phyloP scores from a whole-genome alignment of 2,113 vertebrate species.

The Syngnathus scovelli region DNA sequence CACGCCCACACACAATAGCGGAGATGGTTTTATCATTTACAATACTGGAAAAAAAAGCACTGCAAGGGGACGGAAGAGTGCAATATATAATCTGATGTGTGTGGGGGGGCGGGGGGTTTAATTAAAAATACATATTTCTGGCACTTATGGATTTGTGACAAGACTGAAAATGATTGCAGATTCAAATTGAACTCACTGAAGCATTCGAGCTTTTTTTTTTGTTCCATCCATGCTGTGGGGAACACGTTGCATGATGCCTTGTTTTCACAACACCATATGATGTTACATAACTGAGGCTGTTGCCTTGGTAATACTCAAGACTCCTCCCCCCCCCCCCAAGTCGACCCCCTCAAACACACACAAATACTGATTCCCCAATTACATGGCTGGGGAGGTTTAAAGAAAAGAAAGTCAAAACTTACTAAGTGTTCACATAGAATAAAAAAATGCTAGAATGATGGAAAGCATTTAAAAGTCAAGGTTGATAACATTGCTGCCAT shows the following conservation, averaged over 20 bases:
- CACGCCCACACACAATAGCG: background rate
- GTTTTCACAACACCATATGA: conserved; percentile 61
- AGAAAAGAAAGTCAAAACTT: no score
- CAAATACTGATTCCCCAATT: background rate
- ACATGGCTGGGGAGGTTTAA: no score
- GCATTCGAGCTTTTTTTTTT: background rate
- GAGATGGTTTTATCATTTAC: background rate
- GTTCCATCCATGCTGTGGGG: background rate
- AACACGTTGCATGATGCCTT: conserved; percentile 40
- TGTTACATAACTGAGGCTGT: conserved; percentile 71
- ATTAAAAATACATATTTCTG: background rate
- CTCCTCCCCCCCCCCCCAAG: conserved; percentile 4
- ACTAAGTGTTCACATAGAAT: no score
- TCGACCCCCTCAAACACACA: background rate
- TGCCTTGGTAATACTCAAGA: conserved; percentile 48
- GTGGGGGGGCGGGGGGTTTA: no score
- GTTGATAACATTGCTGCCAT: background rate
- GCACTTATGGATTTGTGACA: conserved; percentile 9
- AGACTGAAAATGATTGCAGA: background rate
- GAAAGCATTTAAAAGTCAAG: background rate
- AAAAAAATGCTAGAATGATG: background rate
- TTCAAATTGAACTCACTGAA: conserved; percentile 1
- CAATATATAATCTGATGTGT: background rate
- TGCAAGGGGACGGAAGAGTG: background rate
- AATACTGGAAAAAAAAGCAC: background rate